Percentiles rank a stretch among this genome's conserved stretches.
phyloP scores from a whole-genome alignment of 2,113 vertebrate species.

The Paramormyrops kingsleyae region DNA sequence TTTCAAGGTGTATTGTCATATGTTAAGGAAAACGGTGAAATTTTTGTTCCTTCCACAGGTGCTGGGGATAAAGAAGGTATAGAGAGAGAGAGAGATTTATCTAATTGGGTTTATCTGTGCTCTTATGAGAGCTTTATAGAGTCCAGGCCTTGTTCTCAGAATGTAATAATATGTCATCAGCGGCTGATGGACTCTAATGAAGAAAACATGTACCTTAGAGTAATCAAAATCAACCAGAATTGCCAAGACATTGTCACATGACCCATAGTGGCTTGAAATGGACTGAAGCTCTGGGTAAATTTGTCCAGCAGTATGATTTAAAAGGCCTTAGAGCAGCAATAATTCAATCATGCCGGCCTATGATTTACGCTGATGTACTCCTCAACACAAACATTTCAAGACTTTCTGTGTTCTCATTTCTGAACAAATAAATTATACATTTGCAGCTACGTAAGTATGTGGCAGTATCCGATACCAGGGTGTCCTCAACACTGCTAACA shows the following conservation, averaged over 20 bases:
- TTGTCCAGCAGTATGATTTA: not conserved
- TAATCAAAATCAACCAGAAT: not conserved
- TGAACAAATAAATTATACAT: not conserved
- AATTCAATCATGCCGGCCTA: not conserved
- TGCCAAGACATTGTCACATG: not conserved
- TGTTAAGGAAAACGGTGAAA: not conserved
- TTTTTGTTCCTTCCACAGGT: not conserved
- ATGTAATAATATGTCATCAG: not conserved
- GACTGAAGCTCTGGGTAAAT: not conserved
- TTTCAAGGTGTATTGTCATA: not conserved
- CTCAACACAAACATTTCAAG: not conserved
- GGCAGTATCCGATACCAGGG: not conserved
- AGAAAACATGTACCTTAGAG: not conserved
- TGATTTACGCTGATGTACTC: not conserved
- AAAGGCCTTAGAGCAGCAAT: not conserved
- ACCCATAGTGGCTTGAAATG: not conserved
- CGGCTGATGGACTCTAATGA: not conserved
- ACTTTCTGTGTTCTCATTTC: not conserved
- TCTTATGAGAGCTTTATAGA: not conserved
- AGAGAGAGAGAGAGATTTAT: not conserved
- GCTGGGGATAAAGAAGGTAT: not conserved
- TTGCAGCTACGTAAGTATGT: not conserved
- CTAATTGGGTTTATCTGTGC: not conserved
- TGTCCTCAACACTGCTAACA: not conserved
- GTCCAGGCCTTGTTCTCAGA: not conserved